A percentile compares a stretch with the other conserved stretches of the same genome.
phyloP scores from a whole-genome alignment of 2,888 invertebrate species.

The Euplexia lucipara region DNA sequence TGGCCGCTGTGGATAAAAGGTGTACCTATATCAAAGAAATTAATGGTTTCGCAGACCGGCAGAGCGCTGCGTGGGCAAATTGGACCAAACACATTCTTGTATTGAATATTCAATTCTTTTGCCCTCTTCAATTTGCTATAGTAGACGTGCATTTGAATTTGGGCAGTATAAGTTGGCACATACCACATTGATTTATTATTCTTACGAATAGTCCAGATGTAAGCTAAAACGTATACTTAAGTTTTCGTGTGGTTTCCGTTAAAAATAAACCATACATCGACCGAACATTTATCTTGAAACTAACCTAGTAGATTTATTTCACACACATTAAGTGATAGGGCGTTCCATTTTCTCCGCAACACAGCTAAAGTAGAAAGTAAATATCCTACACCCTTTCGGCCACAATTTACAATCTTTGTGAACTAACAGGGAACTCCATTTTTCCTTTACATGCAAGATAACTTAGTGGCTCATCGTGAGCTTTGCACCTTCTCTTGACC shows the following conservation, averaged over 20 bases:
- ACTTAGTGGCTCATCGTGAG: constrained; percentile 38
- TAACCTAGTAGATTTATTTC: constrained; percentile 16
- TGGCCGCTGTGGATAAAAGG: constrained; percentile 41
- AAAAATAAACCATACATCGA: background rate
- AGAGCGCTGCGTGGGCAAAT: constrained; percentile 33
- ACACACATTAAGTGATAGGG: constrained; percentile 27
- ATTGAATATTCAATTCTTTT: constrained; percentile 58
- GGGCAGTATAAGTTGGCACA: constrained; percentile 25
- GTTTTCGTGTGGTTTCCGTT: background rate
- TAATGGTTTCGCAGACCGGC: constrained; percentile 48
- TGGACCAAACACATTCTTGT: constrained; percentile 54
- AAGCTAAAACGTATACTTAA: background rate
- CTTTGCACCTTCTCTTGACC: constrained; percentile 46
- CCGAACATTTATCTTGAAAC: background rate
- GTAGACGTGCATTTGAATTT: constrained; percentile 32
- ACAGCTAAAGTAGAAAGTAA: constrained; percentile 46
- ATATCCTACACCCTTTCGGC: constrained; percentile 37
- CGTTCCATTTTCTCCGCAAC: constrained; percentile 20
- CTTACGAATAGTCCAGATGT: background rate
- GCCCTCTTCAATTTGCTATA: constrained; percentile 47
- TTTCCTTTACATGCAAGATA: constrained; percentile 40
- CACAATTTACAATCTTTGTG: constrained; percentile 47
- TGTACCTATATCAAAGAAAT: constrained; percentile 59
- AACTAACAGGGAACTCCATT: constrained; percentile 51
- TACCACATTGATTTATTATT: constrained; percentile 22